Conservation (phyloP, 2,888 invertebrate species). For the Clivina fossor region DNA sequence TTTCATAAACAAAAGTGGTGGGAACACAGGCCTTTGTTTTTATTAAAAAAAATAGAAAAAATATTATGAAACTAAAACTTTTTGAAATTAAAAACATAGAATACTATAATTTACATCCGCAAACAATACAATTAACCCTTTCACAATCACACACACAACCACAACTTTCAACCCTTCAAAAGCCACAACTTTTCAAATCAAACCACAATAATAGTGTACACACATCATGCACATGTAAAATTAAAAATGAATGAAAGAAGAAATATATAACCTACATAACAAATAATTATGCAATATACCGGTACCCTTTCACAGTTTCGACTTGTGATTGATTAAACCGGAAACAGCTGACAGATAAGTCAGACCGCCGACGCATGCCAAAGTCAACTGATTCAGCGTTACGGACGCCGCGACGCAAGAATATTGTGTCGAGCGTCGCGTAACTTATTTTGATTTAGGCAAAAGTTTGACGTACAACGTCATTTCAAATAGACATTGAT, state of each 20-base stretch:
- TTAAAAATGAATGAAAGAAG: background rate
- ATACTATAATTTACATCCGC: too few species aligned
- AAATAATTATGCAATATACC: constrained; percentile 1
- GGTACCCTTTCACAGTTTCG: constrained; percentile 18
- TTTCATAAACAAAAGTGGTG: too few species aligned
- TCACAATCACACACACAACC: background rate
- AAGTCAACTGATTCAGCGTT: constrained; percentile 31
- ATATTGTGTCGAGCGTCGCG: background rate
- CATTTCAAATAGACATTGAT: constrained; percentile 8
- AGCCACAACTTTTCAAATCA: constrained; percentile 7
- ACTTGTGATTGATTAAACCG: constrained; percentile 31
- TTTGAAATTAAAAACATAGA: too few species aligned
- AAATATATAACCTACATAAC: constrained; percentile 9
- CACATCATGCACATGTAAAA: constrained; percentile 6
- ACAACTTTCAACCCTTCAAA: background rate
- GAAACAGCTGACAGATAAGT: constrained; percentile 21
- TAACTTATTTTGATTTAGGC: too few species aligned
- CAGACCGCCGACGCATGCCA: constrained; percentile 4
- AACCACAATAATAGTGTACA: constrained; percentile 14
- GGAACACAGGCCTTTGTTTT: too few species aligned
- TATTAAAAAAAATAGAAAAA: too few species aligned
- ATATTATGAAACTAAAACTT: too few species aligned
- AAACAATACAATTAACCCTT: too few species aligned
- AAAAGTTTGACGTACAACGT: constrained; percentile 4
- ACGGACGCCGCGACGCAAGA: constrained; percentile 3